A percentile compares a stretch with the other conserved stretches of the same genome.
phyloP scores from a whole-genome alignment of 2,888 invertebrate genomes.

The Hoplodrina blanda region DNA sequence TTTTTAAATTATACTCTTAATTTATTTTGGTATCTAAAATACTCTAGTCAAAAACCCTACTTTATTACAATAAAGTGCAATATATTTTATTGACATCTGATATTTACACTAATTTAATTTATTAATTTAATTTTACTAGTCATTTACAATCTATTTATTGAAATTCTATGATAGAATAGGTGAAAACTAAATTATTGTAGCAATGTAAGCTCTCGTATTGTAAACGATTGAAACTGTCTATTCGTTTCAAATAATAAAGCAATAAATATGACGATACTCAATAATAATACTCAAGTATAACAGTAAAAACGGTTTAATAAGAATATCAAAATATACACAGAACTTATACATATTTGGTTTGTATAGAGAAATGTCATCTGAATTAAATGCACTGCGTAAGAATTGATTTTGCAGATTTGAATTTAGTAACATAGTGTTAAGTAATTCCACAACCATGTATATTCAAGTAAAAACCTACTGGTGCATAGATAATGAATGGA shows the following conservation, averaged over 20 bases:
- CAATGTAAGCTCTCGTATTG: slow-evolving; percentile 54
- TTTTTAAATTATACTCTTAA: slow-evolving; percentile 67
- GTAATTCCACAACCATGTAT: slow-evolving; percentile 58
- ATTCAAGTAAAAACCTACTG: slow-evolving; percentile 56
- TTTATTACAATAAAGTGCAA: slow-evolving; percentile 78
- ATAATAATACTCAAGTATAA: slow-evolving; percentile 76
- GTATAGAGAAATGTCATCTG: slow-evolving; percentile 50
- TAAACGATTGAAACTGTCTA: slow-evolving; percentile 57
- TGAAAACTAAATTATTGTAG: slow-evolving; percentile 54
- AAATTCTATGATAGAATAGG: slow-evolving; percentile 45
- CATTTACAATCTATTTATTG: slow-evolving; percentile 66
- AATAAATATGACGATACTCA: slow-evolving; percentile 75
- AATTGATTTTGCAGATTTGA: slow-evolving; percentile 73
- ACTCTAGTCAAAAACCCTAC: slow-evolving; percentile 67
- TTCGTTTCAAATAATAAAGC: slow-evolving; percentile 65
- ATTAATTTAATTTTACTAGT: slow-evolving; percentile 71
- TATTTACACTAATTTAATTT: slow-evolving; percentile 75
- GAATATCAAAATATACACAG: slow-evolving; percentile 66
- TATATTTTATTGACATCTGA: slow-evolving; percentile 80
- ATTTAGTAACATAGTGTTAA: slow-evolving; percentile 55
- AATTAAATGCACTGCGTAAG: slow-evolving; percentile 74
- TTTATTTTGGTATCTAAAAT: slow-evolving; percentile 65
- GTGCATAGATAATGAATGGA: slow-evolving; percentile 66
- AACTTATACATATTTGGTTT: slow-evolving; percentile 61
- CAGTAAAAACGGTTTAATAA: slow-evolving; percentile 73